Conservation (phyloP, 2,113 vertebrate species). For the Octodon degus region DNA sequence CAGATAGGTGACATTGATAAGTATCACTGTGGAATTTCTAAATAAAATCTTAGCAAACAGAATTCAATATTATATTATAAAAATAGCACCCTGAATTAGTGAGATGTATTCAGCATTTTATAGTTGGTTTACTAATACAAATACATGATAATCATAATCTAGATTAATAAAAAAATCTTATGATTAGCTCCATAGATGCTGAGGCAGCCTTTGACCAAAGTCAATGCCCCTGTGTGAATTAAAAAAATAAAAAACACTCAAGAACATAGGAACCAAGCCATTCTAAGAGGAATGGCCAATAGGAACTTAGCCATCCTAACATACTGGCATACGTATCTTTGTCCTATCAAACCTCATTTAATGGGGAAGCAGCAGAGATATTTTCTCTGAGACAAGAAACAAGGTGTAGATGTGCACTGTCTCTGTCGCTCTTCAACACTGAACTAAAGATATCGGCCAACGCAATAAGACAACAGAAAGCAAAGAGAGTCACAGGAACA, state of each 20-base stretch:
- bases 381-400: neutral
- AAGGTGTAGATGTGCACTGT: neutral
- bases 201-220: neutral
- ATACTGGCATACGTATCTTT: neutral
- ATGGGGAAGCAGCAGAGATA: neutral
- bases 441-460: neutral
- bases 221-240: neutral
- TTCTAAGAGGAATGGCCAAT: too few species aligned
- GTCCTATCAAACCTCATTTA: neutral
- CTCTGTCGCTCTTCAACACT: neutral
- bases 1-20: neutral
- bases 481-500: neutral
- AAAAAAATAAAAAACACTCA: neutral
- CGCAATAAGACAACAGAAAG: neutral
- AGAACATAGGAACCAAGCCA: neutral
- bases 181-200: neutral
- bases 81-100: slow-evolving; percentile 21
- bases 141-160: neutral
- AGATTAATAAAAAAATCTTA: neutral
- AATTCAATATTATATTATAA: slow-evolving; percentile 32
- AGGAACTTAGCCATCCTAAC: neutral
- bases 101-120: slow-evolving; percentile 27
- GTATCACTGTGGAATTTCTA: neutral
- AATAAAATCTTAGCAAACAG: slow-evolving; percentile 54
- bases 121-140: slow-evolving; percentile 13